Evolutionary conservation across 1,140 invertebrate species (phyloP).

Genomic region (Tigriopus japonicus): DNA sequence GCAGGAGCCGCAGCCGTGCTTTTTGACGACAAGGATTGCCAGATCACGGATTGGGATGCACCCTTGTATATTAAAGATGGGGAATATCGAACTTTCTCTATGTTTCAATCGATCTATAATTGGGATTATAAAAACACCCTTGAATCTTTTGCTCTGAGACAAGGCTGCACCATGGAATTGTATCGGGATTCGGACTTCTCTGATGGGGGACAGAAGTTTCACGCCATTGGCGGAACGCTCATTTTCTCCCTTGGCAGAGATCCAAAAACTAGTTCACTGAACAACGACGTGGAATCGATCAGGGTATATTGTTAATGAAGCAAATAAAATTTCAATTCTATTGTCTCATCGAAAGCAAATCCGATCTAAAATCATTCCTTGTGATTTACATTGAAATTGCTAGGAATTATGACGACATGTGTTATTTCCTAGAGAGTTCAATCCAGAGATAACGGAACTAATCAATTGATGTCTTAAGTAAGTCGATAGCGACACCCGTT

Average conservation of each 20-base stretch:
- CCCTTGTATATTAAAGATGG: background rate
- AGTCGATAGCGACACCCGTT: too few species aligned
- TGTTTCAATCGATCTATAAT: background rate
- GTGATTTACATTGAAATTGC: too few species aligned
- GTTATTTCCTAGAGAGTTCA: too few species aligned
- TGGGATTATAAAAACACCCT: background rate
- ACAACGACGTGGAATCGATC: constrained; percentile 1
- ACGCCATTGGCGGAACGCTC: background rate
- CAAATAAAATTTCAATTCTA: too few species aligned
- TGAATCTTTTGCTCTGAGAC: background rate
- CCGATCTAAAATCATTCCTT: too few species aligned
- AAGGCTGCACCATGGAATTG: constrained; percentile 1
- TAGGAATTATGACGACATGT: too few species aligned
- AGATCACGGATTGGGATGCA: background rate
- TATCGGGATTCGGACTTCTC: constrained; percentile 3
- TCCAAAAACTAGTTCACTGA: background rate
- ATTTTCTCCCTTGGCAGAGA: background rate
- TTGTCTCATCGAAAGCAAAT: too few species aligned
- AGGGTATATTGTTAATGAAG: background rate
- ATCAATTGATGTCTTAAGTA: too few species aligned
- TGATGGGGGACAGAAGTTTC: background rate
- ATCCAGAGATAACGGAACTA: too few species aligned
- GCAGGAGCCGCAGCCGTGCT: background rate
- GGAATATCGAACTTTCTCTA: background rate
- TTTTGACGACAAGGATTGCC: constrained; percentile 1